phyloP scores from a whole-genome alignment of 2,797 vertebrate genomes.

The Bovichtus variegatus region DNA sequence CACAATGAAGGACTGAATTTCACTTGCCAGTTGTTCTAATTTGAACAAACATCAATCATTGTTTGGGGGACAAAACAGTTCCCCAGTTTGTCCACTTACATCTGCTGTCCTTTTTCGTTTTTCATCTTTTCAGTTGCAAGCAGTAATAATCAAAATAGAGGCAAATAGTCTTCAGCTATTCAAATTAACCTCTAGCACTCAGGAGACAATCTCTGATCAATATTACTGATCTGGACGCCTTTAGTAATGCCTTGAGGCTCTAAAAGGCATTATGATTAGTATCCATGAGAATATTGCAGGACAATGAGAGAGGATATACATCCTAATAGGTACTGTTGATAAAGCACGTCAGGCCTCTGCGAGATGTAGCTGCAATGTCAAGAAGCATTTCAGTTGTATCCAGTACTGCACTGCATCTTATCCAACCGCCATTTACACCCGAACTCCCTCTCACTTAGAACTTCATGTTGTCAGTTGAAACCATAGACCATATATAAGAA shows the following conservation, averaged over 20 bases:
- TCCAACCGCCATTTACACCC: background rate
- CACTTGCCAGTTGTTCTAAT: slow-evolving; percentile 61
- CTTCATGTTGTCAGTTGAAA: background rate
- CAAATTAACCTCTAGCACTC: slow-evolving; percentile 62
- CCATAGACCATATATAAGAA: no score
- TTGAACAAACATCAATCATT: slow-evolving; percentile 58
- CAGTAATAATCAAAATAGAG: slow-evolving; percentile 38
- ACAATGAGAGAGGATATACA: slow-evolving; percentile 47
- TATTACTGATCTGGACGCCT: slow-evolving; percentile 55
- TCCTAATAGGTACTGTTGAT: slow-evolving; percentile 12
- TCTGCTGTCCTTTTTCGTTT: slow-evolving; percentile 13
- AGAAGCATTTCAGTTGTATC: slow-evolving; percentile 6
- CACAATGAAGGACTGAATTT: slow-evolving; percentile 43
- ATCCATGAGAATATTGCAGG: slow-evolving; percentile 51
- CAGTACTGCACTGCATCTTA: background rate
- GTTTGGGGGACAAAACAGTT: slow-evolving; percentile 38
- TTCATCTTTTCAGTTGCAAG: slow-evolving; percentile 21
- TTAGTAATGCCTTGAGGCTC: slow-evolving; percentile 58
- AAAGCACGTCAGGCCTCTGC: slow-evolving; percentile 13
- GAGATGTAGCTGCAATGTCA: background rate
- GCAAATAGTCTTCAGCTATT: slow-evolving; percentile 53
- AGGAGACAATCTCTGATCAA: slow-evolving; percentile 70
- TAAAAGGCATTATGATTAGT: slow-evolving; percentile 66
- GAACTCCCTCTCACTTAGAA: background rate
- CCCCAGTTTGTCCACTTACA: slow-evolving; percentile 22